Conservation (phyloP, 53 echinoderm and acorn worm genomes). For the Echinarachnius parma region DNA sequence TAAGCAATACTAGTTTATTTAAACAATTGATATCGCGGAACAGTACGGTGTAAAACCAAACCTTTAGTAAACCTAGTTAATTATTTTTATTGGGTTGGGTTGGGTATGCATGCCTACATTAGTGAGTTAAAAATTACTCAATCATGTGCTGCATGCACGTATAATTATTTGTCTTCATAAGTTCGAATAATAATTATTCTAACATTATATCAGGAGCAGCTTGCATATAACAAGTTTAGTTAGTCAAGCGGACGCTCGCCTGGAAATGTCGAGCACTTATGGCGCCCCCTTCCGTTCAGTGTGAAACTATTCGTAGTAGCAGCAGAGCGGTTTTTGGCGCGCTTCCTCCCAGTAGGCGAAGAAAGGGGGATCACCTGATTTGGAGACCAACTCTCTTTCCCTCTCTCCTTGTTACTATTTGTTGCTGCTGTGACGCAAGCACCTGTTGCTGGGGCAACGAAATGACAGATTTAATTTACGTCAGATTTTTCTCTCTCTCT, state of each 20-base stretch:
- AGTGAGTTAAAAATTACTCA: no score
- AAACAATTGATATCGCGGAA: no score
- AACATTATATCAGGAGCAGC: no score
- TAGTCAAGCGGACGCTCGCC: slow-evolving; percentile 12
- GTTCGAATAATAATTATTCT: no score
- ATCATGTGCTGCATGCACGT: no score
- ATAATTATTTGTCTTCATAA: no score
- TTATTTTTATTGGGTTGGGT: no score
- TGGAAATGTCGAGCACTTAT: slow-evolving; percentile 25
- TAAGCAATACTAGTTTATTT: no score
- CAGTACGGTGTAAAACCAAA: no score
- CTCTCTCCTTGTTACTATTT: not conserved
- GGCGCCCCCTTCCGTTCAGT: slow-evolving; percentile 50
- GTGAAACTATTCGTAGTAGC: slow-evolving; percentile 17
- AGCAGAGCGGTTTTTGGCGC: slow-evolving; percentile 10
- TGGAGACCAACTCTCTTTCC: not conserved
- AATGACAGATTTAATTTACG: slow-evolving; percentile 48
- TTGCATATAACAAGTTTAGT: no score
- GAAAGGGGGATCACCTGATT: slow-evolving; percentile 18
- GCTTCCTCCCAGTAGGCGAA: slow-evolving; percentile 6
- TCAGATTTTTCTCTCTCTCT: slow-evolving; percentile 25
- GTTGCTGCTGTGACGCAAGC: slow-evolving; percentile 37
- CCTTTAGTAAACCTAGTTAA: no score
- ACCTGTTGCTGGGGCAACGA: slow-evolving; percentile 24
- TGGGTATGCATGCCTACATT: no score